Evolutionary conservation across 2,113 vertebrate genomes (phyloP).

Genomic region (Leiothrix lutea): DNA sequence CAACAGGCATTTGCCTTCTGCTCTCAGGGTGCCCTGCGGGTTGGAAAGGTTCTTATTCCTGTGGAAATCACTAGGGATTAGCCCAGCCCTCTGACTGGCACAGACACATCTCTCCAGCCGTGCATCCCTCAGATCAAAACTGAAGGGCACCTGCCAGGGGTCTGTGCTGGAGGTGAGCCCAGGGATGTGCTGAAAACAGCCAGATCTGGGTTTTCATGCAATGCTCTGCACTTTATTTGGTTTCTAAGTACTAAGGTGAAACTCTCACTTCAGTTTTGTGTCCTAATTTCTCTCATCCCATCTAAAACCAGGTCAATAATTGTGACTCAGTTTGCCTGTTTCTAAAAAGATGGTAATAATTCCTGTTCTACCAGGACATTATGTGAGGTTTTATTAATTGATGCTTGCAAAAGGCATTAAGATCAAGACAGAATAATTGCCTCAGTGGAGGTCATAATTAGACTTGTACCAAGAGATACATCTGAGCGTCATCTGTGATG

Average conservation of each 20-base stretch:
- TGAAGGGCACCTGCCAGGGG: background rate
- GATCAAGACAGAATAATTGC: constrained; percentile 35
- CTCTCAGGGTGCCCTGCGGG: background rate
- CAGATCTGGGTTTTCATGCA: background rate
- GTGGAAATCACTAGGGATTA: background rate
- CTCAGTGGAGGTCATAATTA: constrained; percentile 34
- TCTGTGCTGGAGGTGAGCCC: background rate
- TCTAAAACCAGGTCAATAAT: constrained; percentile 41
- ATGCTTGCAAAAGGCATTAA: constrained; percentile 5
- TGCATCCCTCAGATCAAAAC: background rate
- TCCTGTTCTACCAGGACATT: constrained; percentile 11
- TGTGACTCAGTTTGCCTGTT: constrained; percentile 12
- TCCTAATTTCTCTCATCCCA: background rate
- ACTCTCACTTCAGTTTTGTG: background rate
- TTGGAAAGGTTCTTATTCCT: background rate
- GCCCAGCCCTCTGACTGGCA: background rate
- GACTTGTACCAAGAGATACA: background rate
- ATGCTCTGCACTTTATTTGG: background rate
- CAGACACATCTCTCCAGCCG: background rate
- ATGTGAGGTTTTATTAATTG: constrained; percentile 44
- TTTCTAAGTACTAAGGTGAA: background rate
- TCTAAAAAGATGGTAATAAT: constrained; percentile 29
- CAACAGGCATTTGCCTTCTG: background rate
- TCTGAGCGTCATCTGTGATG: background rate
- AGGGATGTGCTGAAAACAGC: background rate